A percentile compares a stretch with the other conserved stretches of the same genome.
Evolutionary conservation across 2,797 vertebrate species (phyloP).

Genomic region (Peromyscus attwateri): DNA sequence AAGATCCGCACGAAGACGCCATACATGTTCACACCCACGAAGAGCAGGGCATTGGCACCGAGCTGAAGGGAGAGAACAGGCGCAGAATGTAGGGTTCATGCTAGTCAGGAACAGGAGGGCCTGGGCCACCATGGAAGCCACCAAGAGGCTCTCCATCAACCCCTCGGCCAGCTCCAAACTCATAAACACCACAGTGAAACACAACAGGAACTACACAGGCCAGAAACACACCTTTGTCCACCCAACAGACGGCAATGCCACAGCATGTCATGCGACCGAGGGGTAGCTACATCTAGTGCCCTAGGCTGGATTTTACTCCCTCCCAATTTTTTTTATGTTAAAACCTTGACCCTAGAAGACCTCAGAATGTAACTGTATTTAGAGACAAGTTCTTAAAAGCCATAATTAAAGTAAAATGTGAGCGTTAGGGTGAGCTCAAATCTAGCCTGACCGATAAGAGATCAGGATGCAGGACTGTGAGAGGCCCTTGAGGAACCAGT

Average conservation of each 20-base stretch:
- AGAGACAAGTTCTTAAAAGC: background rate
- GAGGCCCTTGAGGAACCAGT: background rate
- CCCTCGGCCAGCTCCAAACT: background rate
- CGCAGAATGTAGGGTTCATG: background rate
- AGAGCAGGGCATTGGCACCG: slow-evolving; percentile 96
- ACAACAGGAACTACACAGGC: too few species aligned
- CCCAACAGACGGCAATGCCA: background rate
- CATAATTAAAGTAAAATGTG: background rate
- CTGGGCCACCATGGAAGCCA: background rate
- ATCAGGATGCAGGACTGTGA: background rate
- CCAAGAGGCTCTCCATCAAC: background rate
- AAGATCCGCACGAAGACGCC: slow-evolving; percentile 97
- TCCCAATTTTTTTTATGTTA: background rate
- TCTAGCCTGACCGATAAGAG: background rate
- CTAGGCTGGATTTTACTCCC: background rate
- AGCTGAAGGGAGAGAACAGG: slow-evolving; percentile 89
- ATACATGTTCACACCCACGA: slow-evolving; percentile 97
- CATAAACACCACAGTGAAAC: too few species aligned
- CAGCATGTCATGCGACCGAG: background rate
- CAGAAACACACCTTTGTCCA: background rate
- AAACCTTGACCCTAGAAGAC: background rate
- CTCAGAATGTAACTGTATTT: background rate
- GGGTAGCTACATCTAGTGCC: background rate
- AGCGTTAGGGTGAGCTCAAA: background rate
- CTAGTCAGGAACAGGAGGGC: fast-evolving